Evolutionary conservation across 2,797 vertebrate genomes (phyloP).

Genomic region (Poecilia picta): DNA sequence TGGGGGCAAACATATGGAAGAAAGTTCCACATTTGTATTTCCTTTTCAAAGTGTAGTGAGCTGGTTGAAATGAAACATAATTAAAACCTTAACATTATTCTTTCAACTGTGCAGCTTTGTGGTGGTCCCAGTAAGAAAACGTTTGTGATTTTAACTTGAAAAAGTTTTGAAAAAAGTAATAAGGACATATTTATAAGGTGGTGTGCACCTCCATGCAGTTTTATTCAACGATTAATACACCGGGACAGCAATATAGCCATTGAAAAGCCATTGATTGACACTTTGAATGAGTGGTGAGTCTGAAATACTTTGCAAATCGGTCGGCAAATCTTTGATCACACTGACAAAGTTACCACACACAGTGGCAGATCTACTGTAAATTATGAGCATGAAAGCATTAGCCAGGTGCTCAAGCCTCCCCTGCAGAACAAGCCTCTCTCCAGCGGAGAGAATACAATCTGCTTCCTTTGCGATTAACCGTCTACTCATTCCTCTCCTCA

Average conservation of each 20-base stretch:
- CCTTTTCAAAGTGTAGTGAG: too few relatives aligned
- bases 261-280: slow-evolving; percentile 70
- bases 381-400: slow-evolving; percentile 76
- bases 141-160: background rate
- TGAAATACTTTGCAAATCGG: slow-evolving; percentile 62
- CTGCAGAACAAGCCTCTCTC: slow-evolving; percentile 54
- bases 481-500: slow-evolving; percentile 36
- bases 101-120: background rate
- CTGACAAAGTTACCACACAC: slow-evolving; percentile 56
- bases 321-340: slow-evolving; percentile 51
- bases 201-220: slow-evolving; percentile 32
- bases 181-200: background rate
- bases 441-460: slow-evolving; percentile 61
- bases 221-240: slow-evolving; percentile 52
- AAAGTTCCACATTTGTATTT: background rate
- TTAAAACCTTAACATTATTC: background rate
- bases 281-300: slow-evolving; percentile 66
- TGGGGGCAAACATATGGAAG: background rate
- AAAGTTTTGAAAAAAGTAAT: background rate
- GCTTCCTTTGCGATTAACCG: slow-evolving; percentile 45
- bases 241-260: slow-evolving; percentile 23
- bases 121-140: background rate
- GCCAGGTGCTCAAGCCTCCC: slow-evolving; percentile 75
- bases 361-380: slow-evolving; percentile 59
- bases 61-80: background rate